Evolutionary conservation across 1,140 invertebrate genomes (phyloP).

Genomic region (Drosophila gunungcola): DNA sequence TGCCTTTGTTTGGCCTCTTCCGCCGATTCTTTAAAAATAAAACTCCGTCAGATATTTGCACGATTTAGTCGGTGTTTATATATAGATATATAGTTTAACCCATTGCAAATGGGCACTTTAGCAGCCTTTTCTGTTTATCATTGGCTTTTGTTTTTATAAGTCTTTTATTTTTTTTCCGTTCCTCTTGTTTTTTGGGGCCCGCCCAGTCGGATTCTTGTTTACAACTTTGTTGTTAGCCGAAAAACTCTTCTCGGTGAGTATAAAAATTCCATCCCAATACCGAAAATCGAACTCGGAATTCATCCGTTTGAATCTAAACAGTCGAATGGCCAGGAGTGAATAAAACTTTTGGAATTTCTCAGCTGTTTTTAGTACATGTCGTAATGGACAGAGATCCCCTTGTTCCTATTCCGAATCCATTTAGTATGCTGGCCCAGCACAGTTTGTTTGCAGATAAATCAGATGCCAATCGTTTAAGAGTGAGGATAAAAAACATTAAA

Average conservation of each 20-base stretch:
- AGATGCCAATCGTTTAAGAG: neutral
- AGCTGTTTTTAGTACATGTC: slow-evolving; percentile 31
- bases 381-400: slow-evolving; percentile 14
- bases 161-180: neutral
- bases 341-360: slow-evolving; percentile 69
- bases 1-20: slow-evolving; percentile 1
- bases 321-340: slow-evolving; percentile 44
- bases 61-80: slow-evolving; percentile 1
- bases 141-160: slow-evolving; percentile 32
- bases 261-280: slow-evolving; percentile 38
- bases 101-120: slow-evolving; percentile 29
- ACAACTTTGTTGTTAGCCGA: slow-evolving; percentile 47
- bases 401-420: neutral
- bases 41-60: slow-evolving; percentile 33
- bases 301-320: slow-evolving; percentile 56
- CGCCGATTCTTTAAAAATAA: slow-evolving; percentile 27
- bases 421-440: neutral
- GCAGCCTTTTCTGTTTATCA: slow-evolving; percentile 37
- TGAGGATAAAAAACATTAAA: neutral
- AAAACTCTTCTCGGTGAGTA: slow-evolving; percentile 30
- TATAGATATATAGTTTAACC: slow-evolving; percentile 13
- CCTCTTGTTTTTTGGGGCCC: slow-evolving; percentile 2
- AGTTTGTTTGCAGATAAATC: slow-evolving; percentile 8
- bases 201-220: slow-evolving; percentile 34
- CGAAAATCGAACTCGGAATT: slow-evolving; percentile 15